phyloP scores from a whole-genome alignment of 2,113 vertebrate species.

The Gracilinanus agilis region DNA sequence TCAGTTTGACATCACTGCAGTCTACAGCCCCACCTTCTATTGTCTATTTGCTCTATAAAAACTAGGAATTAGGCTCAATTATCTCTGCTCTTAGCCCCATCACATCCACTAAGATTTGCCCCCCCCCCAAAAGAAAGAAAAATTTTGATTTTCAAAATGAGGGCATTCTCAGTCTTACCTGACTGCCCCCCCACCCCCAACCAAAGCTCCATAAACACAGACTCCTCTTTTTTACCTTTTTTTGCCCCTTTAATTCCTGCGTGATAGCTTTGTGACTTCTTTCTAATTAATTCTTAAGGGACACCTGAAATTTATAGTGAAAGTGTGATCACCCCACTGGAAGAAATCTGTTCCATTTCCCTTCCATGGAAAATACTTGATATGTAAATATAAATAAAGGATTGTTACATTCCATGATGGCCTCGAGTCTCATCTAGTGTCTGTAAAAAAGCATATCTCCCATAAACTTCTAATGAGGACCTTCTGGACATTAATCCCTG shows the following conservation, averaged over 20 bases:
- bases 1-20: neutral
- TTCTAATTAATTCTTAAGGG: conserved; percentile 47
- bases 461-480: conserved; percentile 32
- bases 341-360: conserved; percentile 40
- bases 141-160: neutral
- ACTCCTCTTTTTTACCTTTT: neutral
- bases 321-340: conserved; percentile 36
- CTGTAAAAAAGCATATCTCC: conserved; percentile 38
- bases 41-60: neutral
- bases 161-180: neutral
- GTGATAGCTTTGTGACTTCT: conserved; percentile 32
- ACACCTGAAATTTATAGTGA: conserved; percentile 37
- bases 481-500: conserved; percentile 41
- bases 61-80: neutral
- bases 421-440: conserved; percentile 24
- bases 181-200: neutral
- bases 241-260: conserved; percentile 17
- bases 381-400: conserved; percentile 13
- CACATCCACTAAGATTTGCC: neutral
- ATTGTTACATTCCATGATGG: neutral
- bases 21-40: neutral
- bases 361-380: conserved; percentile 36
- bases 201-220: neutral
- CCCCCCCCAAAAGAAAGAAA: neutral
- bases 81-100: neutral